Base-by-base conservation (phyloP, 2,888 invertebrate genomes). In the Doris montereyensis region DNA sequence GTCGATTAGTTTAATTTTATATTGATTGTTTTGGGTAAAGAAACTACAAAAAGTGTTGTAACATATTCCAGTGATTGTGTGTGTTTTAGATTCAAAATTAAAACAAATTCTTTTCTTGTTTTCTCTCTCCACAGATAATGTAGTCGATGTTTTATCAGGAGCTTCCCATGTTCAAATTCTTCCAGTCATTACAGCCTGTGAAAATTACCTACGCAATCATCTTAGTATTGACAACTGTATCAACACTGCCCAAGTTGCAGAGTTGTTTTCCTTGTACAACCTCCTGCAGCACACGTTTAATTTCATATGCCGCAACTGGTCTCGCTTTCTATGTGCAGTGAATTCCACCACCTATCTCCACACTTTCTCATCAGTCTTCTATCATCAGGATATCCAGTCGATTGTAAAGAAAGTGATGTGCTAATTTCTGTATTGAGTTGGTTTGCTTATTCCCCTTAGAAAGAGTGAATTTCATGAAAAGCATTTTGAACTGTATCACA, bases 191-290 rank as follows among this genome's bases (percentile, higher is more conserved):
- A 93, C 93, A 81, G 94, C 94, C 0, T 95, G 95, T 88, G 93
- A 94, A 0, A 93, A 93, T 81, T 95, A 94, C 86, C 90, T 95
- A 30, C 93, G 94, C 90, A 92, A 93, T n/a, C 94, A 94, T 88
- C 92, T 95, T 5, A 94, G 94, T 87, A 91, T 94, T 81, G 94
- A 95, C 77, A 95, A 95, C 89, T 95, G 95, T 89, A 93, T 94
- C n/a, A 94, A 95, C 86, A 94, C 95, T 81, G 94, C 94, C 0
- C 94, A 94, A 30, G 93, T 95, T 85, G 94, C 95, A 0, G 95
- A 95, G 89, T 93, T 94, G 2, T 95, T 95, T 90, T 94, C 94
- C 0, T 91, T 95, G 77, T 90, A 92, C 76, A 92, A 93, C 71
- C 89, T 95, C 35, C 92, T 93, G 80, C 92, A 93, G 83, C 93